Evolutionary conservation across 1,140 invertebrate species (phyloP).

Genomic region (Chironomus striatipennis): DNA sequence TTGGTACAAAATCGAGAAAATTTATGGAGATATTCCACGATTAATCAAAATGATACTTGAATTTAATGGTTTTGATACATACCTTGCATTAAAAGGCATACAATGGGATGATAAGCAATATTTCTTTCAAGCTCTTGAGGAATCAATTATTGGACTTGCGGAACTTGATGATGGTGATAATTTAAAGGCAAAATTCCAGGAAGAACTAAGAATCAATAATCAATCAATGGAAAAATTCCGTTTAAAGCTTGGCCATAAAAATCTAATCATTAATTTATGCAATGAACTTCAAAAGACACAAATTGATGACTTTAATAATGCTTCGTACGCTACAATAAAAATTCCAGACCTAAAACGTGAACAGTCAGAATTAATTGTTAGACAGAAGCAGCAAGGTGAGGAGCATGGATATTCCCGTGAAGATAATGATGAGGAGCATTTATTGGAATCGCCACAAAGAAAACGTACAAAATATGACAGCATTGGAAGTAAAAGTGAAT

Average conservation of each 20-base stretch:
- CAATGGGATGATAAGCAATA: not conserved
- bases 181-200: not conserved
- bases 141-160: not conserved
- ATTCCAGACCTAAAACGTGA: not conserved
- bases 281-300: not conserved
- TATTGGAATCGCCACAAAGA: not conserved
- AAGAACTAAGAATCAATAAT: not conserved
- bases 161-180: not conserved
- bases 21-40: not conserved
- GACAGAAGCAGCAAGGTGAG: not conserved
- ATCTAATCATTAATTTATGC: not conserved
- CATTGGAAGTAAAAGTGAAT: not conserved
- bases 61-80: not conserved
- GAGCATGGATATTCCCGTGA: conserved; percentile 1
- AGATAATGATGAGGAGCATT: not conserved
- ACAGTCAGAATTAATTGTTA: not conserved
- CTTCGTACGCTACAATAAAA: not conserved
- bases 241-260: not conserved
- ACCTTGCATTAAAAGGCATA: not conserved
- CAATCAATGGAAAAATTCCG: not conserved
- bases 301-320: not conserved
- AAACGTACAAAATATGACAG: not conserved
- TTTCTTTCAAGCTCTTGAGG: not conserved
- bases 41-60: not conserved
- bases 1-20: not conserved